These are phyloP conservation scores for Australoheros facetus DNA, from an alignment of 2,797 vertebrate genomes.

Conservation along the genomic window DNA sequence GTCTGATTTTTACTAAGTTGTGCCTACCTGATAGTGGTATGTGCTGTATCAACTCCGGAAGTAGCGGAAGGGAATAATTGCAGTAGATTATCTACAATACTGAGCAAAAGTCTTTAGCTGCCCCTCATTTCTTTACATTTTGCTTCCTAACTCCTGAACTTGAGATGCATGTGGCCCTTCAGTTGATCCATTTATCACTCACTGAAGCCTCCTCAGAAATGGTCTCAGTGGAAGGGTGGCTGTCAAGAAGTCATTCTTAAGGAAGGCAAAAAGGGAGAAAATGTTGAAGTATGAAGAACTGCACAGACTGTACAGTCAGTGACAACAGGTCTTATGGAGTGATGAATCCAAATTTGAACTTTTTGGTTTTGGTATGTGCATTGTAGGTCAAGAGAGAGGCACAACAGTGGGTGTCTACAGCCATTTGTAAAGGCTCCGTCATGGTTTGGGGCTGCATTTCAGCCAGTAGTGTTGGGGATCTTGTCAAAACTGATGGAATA, in stretches of 20 bases:
- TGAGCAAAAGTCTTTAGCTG: not conserved
- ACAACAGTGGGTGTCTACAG: not conserved
- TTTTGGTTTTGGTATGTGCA: not conserved
- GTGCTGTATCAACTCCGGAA: not conserved
- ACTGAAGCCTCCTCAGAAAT: not conserved
- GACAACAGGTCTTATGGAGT: not conserved
- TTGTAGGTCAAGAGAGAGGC: not conserved
- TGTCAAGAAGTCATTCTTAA: not conserved
- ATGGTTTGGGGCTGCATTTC: too few relatives aligned
- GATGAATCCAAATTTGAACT: not conserved
- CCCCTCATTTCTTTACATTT: not conserved
- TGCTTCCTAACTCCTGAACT: not conserved
- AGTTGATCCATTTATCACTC: not conserved
- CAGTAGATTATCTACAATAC: not conserved
- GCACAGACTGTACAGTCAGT: not conserved
- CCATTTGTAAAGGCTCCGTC: not conserved
- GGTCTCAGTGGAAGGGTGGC: not conserved
- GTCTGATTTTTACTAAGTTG: not conserved
- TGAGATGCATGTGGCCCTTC: not conserved
- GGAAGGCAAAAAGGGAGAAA: not conserved
- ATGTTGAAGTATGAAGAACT: too few relatives aligned
- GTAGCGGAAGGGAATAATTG: not conserved
- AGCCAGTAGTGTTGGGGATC: not conserved
- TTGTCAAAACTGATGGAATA: not conserved
- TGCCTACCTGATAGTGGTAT: not conserved